These are phyloP conservation scores for Rhabdophis nuchalis DNA, from an alignment of 2,797 vertebrate species.

Conservation along the genomic window DNA sequence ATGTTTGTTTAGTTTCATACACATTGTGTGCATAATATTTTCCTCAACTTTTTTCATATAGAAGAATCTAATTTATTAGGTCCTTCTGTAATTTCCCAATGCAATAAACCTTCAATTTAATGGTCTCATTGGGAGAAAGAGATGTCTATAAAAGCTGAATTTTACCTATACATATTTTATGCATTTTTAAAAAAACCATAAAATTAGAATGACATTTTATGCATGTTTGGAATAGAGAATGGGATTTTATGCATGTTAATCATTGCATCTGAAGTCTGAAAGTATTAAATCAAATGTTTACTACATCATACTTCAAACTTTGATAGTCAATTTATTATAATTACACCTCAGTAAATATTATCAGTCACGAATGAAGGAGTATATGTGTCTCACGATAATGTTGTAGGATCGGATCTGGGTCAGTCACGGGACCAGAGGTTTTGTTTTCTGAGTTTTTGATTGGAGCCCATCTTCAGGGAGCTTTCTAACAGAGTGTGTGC, in stretches of 20 bases:
- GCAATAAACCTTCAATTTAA: neutral
- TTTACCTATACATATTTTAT: neutral
- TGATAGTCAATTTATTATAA: neutral
- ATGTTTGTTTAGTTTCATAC: slow-evolving; percentile 34
- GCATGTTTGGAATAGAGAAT: neutral
- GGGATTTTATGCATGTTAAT: neutral
- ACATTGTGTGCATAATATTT: neutral
- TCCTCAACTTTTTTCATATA: neutral
- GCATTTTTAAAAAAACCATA: neutral
- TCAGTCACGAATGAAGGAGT: neutral
- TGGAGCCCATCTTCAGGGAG: neutral
- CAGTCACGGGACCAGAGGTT: neutral
- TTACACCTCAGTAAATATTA: neutral
- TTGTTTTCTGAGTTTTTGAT: neutral
- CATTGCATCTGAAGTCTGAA: neutral
- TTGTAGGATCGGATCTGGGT: neutral
- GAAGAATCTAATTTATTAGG: neutral
- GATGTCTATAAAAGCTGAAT: neutral
- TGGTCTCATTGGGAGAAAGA: neutral
- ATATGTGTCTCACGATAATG: neutral
- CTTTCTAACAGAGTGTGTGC: neutral
- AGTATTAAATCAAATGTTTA: neutral
- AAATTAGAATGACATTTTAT: neutral
- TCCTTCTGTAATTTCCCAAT: neutral
- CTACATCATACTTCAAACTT: neutral